A percentile compares a stretch with the other conserved stretches of the same genome.
Conservation (phyloP, 2,113 vertebrate genomes). For the Todiramphus chloris region DNA sequence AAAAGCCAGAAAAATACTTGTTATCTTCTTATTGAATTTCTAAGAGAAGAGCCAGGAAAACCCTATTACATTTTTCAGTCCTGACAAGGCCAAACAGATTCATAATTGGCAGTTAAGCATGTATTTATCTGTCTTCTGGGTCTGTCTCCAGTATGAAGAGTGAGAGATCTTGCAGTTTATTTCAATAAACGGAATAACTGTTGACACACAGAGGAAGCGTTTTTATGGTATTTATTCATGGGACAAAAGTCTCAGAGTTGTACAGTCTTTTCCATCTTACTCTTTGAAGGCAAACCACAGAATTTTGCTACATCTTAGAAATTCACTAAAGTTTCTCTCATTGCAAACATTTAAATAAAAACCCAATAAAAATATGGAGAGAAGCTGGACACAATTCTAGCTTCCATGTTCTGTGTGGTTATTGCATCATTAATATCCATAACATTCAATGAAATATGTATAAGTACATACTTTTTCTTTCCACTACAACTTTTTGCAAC, state of each 20-base stretch:
- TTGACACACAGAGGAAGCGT: neutral
- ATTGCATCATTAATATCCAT: neutral
- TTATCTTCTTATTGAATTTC: neutral
- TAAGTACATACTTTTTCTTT: neutral
- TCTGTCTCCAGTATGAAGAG: neutral
- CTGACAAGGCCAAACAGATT: neutral
- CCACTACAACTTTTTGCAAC: neutral
- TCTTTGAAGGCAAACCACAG: neutral
- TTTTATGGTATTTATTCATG: neutral
- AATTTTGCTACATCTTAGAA: neutral
- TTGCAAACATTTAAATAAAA: neutral
- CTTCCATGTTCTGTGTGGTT: neutral
- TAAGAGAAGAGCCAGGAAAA: neutral
- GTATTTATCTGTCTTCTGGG: conserved; percentile 24
- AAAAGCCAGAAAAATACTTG: neutral
- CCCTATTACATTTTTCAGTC: neutral
- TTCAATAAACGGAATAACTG: conserved; percentile 10
- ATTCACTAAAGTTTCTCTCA: neutral
- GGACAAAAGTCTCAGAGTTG: neutral
- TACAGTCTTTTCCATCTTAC: neutral
- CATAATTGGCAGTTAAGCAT: conserved; percentile 41
- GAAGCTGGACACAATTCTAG: neutral
- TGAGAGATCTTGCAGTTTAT: conserved; percentile 12
- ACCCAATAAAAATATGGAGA: neutral
- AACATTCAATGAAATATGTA: neutral